Evolutionary conservation across 37 sponge, comb jelly and placozoan species (phyloP), one percentile per base, ranked within the genome.

Genomic region (Axinella damicornis): DNA sequence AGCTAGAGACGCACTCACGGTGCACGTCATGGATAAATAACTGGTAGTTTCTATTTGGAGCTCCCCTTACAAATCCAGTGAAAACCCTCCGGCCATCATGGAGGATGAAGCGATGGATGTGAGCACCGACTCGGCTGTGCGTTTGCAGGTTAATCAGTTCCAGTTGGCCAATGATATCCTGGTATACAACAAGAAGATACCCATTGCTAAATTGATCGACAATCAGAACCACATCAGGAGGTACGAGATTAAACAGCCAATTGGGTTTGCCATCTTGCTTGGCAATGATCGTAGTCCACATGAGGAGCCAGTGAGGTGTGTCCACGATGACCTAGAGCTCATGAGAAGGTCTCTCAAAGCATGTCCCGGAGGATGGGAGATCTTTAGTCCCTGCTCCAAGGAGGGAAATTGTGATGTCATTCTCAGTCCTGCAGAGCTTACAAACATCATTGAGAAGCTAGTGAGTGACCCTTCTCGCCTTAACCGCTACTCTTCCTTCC

Each of bases 251-350:
- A 25, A 39, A n/a, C 21, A 46, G 20, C 81, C 81, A 20, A 52
- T 72, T 12, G 88, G 88, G 0, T 87, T 74, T 59, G 88, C 82
- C 24, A 5, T 87, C 38, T 65, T 87, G 24, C 39, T 87, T 53
- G 75, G 76, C 56, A 81, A 69, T 74, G 73, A 73, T 52, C 67
- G 60, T 6, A 46, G 0, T 12, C 53, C 2, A 0, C 31, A 0
- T 4, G 37, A 22, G 17, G 58, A 19, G 2, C 28, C 25, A 20
- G 16, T 61, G 22, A 46, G 0, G 5, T 56, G 34, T 35, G 64
- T 78, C 35, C 31, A 39, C 27, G 59, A 71, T 21, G 87, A 86
- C 31, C 59, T 86, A 0, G 1, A 0, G 2, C 35, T 57, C 25
- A 79, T 86, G 87, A 24, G 46, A 2, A 54, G 11, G 5, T 59